A percentile compares a stretch with the other conserved stretches of the same genome.
These are phyloP conservation scores for Tipula vernalis DNA, from an alignment of 2,888 invertebrate species.

Conservation along the genomic window DNA sequence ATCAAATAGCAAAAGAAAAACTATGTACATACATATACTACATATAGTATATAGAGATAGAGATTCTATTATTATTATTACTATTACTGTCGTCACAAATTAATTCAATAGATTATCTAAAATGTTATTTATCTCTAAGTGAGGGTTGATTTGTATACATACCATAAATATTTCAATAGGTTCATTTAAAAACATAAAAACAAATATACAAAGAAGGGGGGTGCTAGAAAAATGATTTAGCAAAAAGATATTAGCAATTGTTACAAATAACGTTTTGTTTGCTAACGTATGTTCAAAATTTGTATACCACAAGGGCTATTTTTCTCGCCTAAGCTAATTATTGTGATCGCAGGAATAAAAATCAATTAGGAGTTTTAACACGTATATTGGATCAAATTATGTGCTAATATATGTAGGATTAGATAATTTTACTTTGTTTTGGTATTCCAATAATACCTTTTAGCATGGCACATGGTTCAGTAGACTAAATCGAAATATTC, in stretches of 20 bases:
- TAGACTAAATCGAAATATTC: neutral
- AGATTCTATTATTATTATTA: neutral
- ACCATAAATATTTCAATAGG: neutral
- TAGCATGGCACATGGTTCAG: neutral
- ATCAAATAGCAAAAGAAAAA: neutral
- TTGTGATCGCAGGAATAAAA: neutral
- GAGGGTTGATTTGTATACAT: constrained; percentile 9
- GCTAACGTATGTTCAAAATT: neutral
- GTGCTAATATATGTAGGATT: neutral
- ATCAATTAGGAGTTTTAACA: neutral
- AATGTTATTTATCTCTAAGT: constrained; percentile 6
- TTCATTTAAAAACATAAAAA: neutral
- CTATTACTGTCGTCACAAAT: constrained; percentile 7
- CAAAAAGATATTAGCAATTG: neutral
- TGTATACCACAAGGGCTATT: neutral
- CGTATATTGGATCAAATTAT: neutral
- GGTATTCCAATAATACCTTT: neutral
- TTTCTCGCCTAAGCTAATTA: neutral
- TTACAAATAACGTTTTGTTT: neutral
- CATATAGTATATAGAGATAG: neutral
- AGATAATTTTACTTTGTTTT: neutral
- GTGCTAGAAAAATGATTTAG: neutral
- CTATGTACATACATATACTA: too few species aligned
- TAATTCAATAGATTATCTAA: constrained; percentile 9
- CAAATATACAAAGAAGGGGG: neutral